Evolutionary conservation across 2,797 vertebrate species (phyloP), one percentile per base, ranked within the genome.

Genomic region (Heteromormyrus szaboi): DNA sequence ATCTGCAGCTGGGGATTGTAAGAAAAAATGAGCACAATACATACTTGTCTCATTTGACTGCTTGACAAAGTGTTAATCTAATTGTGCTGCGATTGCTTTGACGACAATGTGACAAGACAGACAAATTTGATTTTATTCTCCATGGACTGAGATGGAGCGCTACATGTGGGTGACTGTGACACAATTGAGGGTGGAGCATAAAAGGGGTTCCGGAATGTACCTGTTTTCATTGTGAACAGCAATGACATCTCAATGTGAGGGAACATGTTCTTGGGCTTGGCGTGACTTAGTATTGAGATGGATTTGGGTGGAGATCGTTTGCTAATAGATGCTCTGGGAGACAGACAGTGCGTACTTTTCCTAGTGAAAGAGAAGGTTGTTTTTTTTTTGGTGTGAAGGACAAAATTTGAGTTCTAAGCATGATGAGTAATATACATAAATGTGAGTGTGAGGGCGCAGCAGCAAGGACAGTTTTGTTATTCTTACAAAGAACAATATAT

Each of bases 41-140:
- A 92, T 96, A 33, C 85, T 96, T 96, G 33, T 44, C 92, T 91
- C 93, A 94, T 95, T 96, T 93, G 95, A 94, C 94, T 95, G 94
- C 95, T 96, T 96, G 95, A 95, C 95, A 96, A 96, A 96, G 96
- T 95, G 96, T 95, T 97, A 97, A 97, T 97, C 95, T 96, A 96
- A 97, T 97, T 96, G 96, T 97, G 95, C 95, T 95, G 96, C 95
- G 96, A 96, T 96, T 95, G 96, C 95, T 97, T 97, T 98, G 97
- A 98, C 95, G 96, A 95, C 95, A 97, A 97, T 97, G 95, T 97
- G 96, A 97, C 97, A 96, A 95, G 97, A 97, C 97, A 97, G 96
- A 97, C 93, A 95, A 97, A 97, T 97, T 96, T 96, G 96, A 98
- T 98, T 98, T 96, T 96, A 97, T 97, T 97, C 96, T 96, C 96